Percentiles rank a stretch among this genome's conserved stretches.
phyloP scores from a whole-genome alignment of 2,113 vertebrate species.

The Raja brachyura region DNA sequence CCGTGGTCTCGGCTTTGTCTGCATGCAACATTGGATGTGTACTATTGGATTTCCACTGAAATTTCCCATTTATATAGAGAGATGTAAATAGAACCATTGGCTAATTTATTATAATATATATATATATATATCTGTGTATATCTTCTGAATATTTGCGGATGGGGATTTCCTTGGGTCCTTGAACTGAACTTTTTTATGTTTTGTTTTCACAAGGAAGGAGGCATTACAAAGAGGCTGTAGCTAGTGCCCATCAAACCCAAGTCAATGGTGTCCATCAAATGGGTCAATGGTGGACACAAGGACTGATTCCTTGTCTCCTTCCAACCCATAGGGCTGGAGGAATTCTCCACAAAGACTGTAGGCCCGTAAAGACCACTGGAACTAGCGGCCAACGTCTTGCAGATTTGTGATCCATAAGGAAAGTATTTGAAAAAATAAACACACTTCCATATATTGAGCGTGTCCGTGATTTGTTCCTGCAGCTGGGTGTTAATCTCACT shows the following conservation, averaged over 20 bases:
- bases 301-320: not conserved
- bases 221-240: not conserved
- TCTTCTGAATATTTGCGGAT: constrained; percentile 5
- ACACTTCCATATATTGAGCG: not conserved
- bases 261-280: not conserved
- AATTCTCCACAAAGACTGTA: not conserved
- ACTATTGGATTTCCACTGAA: not conserved
- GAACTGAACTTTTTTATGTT: not conserved
- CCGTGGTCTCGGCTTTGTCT: not conserved
- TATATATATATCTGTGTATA: not conserved
- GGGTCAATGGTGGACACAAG: not conserved
- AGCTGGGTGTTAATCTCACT: not conserved
- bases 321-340: not conserved
- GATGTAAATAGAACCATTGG: not conserved
- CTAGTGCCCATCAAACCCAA: not conserved
- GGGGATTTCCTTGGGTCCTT: not conserved
- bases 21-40: constrained; percentile 29
- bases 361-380: too few species aligned
- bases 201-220: not conserved
- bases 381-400: not conserved
- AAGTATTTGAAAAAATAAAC: not conserved
- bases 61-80: not conserved
- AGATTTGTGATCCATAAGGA: not conserved
- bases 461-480: not conserved
- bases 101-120: not conserved